Evolutionary conservation across 2,888 invertebrate genomes (phyloP).

Genomic region (Copidosoma aretas): DNA sequence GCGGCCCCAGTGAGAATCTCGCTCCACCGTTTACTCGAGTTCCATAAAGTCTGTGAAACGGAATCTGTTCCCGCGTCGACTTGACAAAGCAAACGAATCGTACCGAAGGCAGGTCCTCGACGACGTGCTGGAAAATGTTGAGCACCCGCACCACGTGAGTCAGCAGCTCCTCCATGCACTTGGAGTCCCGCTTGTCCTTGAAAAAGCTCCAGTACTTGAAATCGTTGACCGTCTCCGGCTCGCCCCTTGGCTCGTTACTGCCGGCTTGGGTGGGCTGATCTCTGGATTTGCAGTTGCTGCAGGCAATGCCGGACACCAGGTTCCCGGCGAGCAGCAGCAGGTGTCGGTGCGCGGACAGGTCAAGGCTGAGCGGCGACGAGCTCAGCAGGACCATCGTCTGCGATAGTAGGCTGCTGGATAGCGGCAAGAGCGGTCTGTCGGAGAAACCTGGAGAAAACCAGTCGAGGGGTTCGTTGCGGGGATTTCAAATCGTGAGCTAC

Average conservation of each 20-base stretch:
- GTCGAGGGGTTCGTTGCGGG: too few species aligned
- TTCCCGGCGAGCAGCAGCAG: slow-evolving; percentile 61
- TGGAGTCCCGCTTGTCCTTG: slow-evolving; percentile 58
- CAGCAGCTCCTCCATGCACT: slow-evolving; percentile 68
- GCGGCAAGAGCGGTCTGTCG: slow-evolving; percentile 41
- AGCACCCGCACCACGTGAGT: slow-evolving; percentile 74
- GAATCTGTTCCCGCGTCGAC: too few species aligned
- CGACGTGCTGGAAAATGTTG: slow-evolving; percentile 77
- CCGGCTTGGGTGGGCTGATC: not conserved
- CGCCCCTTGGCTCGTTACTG: not conserved
- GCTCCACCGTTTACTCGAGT: too few species aligned
- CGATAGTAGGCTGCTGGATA: slow-evolving; percentile 56
- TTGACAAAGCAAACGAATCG: slow-evolving; percentile 28
- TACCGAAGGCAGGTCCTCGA: slow-evolving; percentile 68
- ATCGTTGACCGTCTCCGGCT: slow-evolving; percentile 9
- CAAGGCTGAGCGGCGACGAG: slow-evolving; percentile 64
- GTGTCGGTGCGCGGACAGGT: slow-evolving; percentile 63
- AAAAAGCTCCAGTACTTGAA: slow-evolving; percentile 52
- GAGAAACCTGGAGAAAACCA: slow-evolving; percentile 21
- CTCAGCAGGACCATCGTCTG: slow-evolving; percentile 61
- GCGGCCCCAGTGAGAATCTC: too few species aligned
- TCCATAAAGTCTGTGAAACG: too few species aligned
- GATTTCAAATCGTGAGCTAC: too few species aligned
- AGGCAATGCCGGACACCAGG: slow-evolving; percentile 58
- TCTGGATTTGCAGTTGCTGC: slow-evolving; percentile 11